Base-by-base conservation (phyloP, 2,113 vertebrate species). In the Tauraco erythrolophus region DNA sequence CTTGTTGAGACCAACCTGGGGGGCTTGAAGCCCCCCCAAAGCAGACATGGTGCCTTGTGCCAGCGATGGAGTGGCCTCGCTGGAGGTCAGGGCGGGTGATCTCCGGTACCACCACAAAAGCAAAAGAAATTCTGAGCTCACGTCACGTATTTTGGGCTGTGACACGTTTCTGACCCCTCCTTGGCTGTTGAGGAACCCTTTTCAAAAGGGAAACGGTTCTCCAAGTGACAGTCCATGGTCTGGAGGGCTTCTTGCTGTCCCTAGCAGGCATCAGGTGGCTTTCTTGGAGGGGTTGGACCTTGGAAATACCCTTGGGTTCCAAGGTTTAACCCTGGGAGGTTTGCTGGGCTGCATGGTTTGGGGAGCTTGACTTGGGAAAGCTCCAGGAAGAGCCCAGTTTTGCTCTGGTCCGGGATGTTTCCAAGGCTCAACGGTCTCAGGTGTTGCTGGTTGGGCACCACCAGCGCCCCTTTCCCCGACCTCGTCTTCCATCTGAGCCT, bases 41-140 rank as follows among this genome's bases (percentile, higher is more conserved):
- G 1, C 12, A 1, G 13, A 1, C 3, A 0, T 43, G 1, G 24
- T 0, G 6, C 28, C 1, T 27, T 13, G 27, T 3, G 37, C 10
- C 11, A 9, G 39, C 46, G 2, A 12, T 1, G 30, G 21, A 2
- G 28, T 4, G 37, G 39, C 54, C 62, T 51, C 2, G 21, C 24
- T 9, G 4, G 19, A 41, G 60, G 35, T 1, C 19, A 6, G 27
- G 74, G 35, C 28, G 4, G 53, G 46, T 7, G 68, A 19, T 10
- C 25, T 15, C 37, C 5, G 48, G 58, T 1, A 7, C 31, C 43
- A n/a, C n/a, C n/a, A n/a, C n/a, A n/a, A n/a, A n/a, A n/a, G n/a
- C n/a, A n/a, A n/a, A n/a, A 23, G 25, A 35, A 25, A 25, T 6
- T 3, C 8, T 5, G 13, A 53, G 19, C 3, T 25, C 4, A 4